Conservation (phyloP, 2,888 invertebrate genomes). For the Phyllotreta cruciferae region DNA sequence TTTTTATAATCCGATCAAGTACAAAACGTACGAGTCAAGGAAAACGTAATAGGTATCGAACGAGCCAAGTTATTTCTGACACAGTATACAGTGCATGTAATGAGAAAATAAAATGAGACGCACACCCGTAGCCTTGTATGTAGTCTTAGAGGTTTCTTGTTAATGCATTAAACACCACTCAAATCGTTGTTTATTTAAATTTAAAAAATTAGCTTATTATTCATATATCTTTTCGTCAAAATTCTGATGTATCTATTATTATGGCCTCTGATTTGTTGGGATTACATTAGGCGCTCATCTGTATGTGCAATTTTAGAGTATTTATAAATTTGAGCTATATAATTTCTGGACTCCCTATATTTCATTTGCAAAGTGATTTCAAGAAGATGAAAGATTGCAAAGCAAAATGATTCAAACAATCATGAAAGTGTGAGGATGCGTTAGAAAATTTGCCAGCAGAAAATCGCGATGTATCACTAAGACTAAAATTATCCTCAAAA, state of each 20-base stretch:
- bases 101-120: constrained; percentile 34
- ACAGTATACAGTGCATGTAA: constrained; percentile 37
- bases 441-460: constrained; percentile 1
- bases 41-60: constrained; percentile 40
- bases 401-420: no score
- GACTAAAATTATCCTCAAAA: constrained; percentile 4
- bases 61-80: constrained; percentile 46
- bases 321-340: no score
- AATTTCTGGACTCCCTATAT: constrained; percentile 30
- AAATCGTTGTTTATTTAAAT: neutral
- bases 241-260: no score
- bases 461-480: neutral
- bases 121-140: constrained; percentile 1
- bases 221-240: neutral
- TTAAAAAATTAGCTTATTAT: neutral
- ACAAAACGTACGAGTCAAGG: constrained; percentile 31
- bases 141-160: constrained; percentile 3
- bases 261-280: no score
- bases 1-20: constrained; percentile 16
- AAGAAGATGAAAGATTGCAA: no score
- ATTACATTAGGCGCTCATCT: no score
- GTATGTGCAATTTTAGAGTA: no score
- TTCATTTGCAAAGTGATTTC: constrained; percentile 30
- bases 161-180: neutral
- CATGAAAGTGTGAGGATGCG: constrained; percentile 33